Conservation (phyloP, 1,140 invertebrate species). For the Leptopilina boulardi region DNA sequence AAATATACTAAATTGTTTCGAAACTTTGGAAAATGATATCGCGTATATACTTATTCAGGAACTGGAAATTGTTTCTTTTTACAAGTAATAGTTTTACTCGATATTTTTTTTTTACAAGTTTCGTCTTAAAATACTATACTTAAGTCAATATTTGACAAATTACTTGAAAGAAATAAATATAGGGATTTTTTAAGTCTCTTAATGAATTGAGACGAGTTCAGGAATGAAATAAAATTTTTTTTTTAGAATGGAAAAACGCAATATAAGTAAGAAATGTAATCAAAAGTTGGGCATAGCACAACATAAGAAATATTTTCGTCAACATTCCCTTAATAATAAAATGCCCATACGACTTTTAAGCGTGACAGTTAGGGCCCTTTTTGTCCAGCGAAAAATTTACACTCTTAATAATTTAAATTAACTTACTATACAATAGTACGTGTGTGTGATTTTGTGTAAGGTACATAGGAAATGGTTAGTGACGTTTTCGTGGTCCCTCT, state of each 20-base stretch:
- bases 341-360: conserved; percentile 32
- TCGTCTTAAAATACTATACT: too few relatives aligned
- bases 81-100: neutral
- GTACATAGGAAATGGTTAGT: conserved; percentile 42
- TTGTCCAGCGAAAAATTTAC: conserved; percentile 23
- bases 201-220: neutral
- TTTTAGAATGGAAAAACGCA: neutral
- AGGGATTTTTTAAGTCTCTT: neutral
- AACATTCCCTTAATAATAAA: conserved; percentile 31
- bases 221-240: neutral
- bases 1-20: neutral
- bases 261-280: neutral
- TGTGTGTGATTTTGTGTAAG: too few relatives aligned
- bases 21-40: neutral
- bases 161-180: neutral
- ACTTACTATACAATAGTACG: conserved; percentile 39
- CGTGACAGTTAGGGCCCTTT: neutral
- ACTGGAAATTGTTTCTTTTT: conserved; percentile 18
- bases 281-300: conserved; percentile 18
- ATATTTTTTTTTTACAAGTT: neutral
- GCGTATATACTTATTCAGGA: neutral
- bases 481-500: conserved; percentile 54
- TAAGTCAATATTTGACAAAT: neutral
- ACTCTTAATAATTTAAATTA: conserved; percentile 26
- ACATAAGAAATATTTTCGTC: conserved; percentile 15